phyloP scores from a whole-genome alignment of 2,113 vertebrate species.

The Cavia porcellus region DNA sequence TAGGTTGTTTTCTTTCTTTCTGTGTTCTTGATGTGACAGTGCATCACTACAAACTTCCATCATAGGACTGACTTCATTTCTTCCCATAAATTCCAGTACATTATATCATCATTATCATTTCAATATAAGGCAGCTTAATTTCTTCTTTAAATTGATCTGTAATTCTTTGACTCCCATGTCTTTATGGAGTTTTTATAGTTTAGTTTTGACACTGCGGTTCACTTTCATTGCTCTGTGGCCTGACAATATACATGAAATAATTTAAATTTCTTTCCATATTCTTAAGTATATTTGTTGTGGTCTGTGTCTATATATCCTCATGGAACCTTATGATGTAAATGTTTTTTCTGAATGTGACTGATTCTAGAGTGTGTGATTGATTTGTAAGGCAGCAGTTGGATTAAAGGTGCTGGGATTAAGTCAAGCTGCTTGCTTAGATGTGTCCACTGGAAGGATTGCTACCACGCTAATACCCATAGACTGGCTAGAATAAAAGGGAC shows the following conservation, averaged over 20 bases:
- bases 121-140: background rate
- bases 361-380: background rate
- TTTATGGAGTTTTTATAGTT: background rate
- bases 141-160: background rate
- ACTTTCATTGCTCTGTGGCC: background rate
- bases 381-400: background rate
- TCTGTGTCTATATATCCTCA: background rate
- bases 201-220: background rate
- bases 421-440: background rate
- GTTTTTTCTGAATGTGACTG: background rate
- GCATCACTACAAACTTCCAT: background rate
- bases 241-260: background rate
- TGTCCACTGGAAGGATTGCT: background rate
- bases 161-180: background rate
- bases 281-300: background rate
- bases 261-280: background rate
- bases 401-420: background rate
- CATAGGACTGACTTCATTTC: background rate
- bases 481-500: background rate
- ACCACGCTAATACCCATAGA: background rate
- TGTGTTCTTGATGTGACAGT: background rate
- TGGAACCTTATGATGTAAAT: rapidly evolving
- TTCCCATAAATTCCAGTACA: background rate
- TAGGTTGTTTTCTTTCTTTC: background rate
- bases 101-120: background rate